Base-by-base conservation (phyloP, 2,113 vertebrate genomes). In the Ciconia boyciana region DNA sequence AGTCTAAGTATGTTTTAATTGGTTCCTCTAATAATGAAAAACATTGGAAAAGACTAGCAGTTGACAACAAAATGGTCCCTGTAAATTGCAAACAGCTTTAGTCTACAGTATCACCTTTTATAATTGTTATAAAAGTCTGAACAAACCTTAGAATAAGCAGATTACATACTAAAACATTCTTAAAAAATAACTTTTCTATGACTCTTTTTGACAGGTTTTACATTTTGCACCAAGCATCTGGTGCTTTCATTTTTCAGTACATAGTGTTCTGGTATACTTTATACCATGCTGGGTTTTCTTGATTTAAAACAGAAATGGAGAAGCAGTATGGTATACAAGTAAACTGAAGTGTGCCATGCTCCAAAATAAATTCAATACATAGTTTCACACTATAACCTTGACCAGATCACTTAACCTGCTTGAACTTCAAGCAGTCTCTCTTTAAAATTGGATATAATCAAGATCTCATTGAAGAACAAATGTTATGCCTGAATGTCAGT, bases 181-280 rank as follows among this genome's bases (percentile, higher is more conserved):
- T 95, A 83, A 93, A 96, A 92, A 94, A 83, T 78, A 95, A 92
- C 74, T 94, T 97, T 94, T 85, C 64, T 90, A 19, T 89, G 87
- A 80, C 89, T 97, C 80, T 82, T 82, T 96, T 71, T 96, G 97
- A 96, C 92, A 97, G 85, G 71, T 93, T 97, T 97, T 98, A 87
- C 95, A 97, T 97, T 97, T 97, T 98, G 93, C 65, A 96, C 94
- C 93, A 97, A 95, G 94, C 97, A 98, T 97, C 97, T 98, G 97
- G 92, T 95, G 55, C 74, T 89, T 97, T 97, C 75, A 86, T 94
- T 96, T 95, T 87, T 89, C 74, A 93, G 95, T 55, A 97, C 93
- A 91, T 17, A 86, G 25, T 86, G 61, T 96, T 92, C 94, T 95
- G 60, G 78, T 92, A 51, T 96, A 89, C 89, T 94, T 96, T 96